Evolutionary conservation across 1,140 invertebrate species (phyloP), one percentile per base, ranked within the genome.

Genomic region (Muscidifurax raptorellus): DNA sequence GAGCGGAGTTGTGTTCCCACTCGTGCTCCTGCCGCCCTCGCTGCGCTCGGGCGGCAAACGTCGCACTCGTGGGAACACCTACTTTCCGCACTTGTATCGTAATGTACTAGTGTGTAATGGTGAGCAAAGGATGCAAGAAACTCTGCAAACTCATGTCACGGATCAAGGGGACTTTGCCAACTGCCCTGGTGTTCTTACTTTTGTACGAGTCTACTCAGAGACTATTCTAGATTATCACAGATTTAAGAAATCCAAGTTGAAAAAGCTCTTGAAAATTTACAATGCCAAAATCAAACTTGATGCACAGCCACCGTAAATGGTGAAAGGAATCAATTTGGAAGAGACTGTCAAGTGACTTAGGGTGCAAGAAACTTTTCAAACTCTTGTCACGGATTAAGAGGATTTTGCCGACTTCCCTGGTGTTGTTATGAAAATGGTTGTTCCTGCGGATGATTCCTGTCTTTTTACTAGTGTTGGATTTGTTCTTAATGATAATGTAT

Each of bases 391-490:
- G n/a, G n/a, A n/a, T n/a, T n/a, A n/a, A n/a, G n/a, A n/a, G n/a
- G n/a, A n/a, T n/a, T n/a, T n/a, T n/a, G n/a, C n/a, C n/a, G n/a
- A n/a, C n/a, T n/a, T n/a, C n/a, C n/a, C n/a, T n/a, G n/a, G n/a
- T n/a, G n/a, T n/a, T n/a, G n/a, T n/a, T n/a, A n/a, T 98, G 94
- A 96, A 97, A 89, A 96, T 97, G 93, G 95, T 97, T 71, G 98
- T 99, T 66, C 98, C 98, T 85, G 96, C 98, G 10, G 97, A 99
- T 91, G 99, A 99, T 92, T 99, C 98, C 6, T 99, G 98, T 92
- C 94, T 99, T 25, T 99, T 99, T 93, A 98, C 97, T 80, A 98
- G 97, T 91, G 95, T 99, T 89, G 95, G 94, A 94, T 95, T 93
- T 92, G 94, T 94, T 74, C 84, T 95, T 12, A 92, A 93, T 89